Percentiles rank a stretch among this genome's conserved stretches.
Conservation (phyloP, 2,113 vertebrate genomes). For the Halichoerus grypus region DNA sequence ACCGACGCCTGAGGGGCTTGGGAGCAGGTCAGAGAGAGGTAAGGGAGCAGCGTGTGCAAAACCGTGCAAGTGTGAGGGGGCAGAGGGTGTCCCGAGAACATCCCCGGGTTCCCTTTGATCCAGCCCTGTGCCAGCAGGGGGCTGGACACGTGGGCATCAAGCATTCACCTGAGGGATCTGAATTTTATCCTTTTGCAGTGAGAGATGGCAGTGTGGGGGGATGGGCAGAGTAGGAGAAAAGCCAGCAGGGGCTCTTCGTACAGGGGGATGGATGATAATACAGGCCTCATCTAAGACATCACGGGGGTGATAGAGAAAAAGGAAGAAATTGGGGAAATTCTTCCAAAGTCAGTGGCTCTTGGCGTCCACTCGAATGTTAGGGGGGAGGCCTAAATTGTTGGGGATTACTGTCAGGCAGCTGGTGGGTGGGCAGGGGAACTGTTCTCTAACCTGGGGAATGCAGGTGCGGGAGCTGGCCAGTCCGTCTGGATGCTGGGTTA, state of each 20-base stretch:
- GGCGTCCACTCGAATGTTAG: too few relatives aligned
- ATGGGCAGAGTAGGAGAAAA: background rate
- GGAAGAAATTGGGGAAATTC: background rate
- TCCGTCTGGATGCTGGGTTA: fast-evolving
- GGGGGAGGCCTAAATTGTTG: background rate
- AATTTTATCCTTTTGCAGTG: background rate
- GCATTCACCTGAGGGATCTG: background rate
- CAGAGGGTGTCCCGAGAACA: background rate
- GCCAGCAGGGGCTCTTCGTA: fast-evolving
- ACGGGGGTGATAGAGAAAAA: background rate
- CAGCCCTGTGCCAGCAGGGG: background rate
- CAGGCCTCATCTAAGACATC: background rate
- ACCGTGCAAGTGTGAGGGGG: background rate
- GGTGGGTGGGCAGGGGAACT: background rate
- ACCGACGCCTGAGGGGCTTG: too few relatives aligned
- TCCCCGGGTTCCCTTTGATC: background rate
- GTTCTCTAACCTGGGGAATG: background rate
- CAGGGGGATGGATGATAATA: background rate
- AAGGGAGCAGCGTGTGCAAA: background rate
- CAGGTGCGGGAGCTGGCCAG: background rate
- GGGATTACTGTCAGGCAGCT: too few relatives aligned
- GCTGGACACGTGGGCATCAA: background rate
- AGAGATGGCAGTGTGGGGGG: background rate
- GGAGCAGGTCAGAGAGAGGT: background rate
- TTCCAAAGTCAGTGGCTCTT: background rate